Evolutionary conservation across 2,888 invertebrate species (phyloP).

Genomic region (Harpagoxenus sublaevis): DNA sequence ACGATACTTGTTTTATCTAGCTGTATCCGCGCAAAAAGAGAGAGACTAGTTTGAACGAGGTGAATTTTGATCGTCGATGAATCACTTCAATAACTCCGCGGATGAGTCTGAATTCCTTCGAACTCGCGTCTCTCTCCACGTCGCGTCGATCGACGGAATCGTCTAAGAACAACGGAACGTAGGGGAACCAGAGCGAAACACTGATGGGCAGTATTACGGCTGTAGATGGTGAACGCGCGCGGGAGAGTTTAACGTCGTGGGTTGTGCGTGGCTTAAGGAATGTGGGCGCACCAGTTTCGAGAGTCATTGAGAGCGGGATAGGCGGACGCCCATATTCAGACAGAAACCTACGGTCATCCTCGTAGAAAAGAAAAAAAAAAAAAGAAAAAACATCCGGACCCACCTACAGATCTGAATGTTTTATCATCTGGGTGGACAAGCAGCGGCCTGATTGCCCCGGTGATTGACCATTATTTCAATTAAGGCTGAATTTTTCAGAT

Average conservation of each 20-base stretch:
- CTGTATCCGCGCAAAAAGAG: not conserved
- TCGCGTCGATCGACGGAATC: not conserved
- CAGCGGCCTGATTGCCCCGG: constrained; percentile 22
- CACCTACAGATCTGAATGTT: constrained; percentile 41
- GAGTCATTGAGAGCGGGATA: constrained; percentile 75
- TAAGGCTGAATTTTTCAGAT: constrained; percentile 41
- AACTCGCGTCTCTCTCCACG: not conserved
- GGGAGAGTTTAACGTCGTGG: constrained; percentile 67
- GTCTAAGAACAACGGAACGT: constrained; percentile 10
- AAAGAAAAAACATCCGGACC: not conserved
- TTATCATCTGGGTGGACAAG: constrained; percentile 40
- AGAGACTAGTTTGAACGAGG: not conserved
- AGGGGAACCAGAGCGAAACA: constrained; percentile 46
- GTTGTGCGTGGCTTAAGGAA: constrained; percentile 70
- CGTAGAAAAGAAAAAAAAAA: not conserved
- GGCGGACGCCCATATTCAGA: constrained; percentile 70
- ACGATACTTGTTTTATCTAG: not conserved
- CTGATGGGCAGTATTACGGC: constrained; percentile 62
- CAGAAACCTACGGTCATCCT: constrained; percentile 66
- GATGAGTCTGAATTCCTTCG: not conserved
- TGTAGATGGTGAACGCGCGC: constrained; percentile 56
- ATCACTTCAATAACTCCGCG: not conserved
- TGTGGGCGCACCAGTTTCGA: constrained; percentile 82
- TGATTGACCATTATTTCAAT: constrained; percentile 45
- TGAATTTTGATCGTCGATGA: not conserved